A percentile compares a stretch with the other conserved stretches of the same genome.
phyloP scores from a whole-genome alignment of 2,888 invertebrate species.

The Zhengitettix transpicula region DNA sequence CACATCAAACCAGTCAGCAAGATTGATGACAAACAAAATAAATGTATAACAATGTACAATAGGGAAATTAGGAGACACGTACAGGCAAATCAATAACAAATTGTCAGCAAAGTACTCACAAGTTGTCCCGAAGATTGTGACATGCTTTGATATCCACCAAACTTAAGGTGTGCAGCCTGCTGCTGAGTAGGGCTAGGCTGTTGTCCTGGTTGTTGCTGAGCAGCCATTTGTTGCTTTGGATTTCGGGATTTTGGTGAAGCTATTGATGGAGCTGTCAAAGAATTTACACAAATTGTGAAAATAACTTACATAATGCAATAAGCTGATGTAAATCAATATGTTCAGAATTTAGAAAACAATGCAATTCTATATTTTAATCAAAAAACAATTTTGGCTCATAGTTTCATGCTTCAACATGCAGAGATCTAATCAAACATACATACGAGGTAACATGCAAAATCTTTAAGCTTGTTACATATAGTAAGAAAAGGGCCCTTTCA shows the following conservation, averaged over 20 bases:
- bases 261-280: conserved; percentile 11
- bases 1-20: too few species aligned
- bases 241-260: conserved; percentile 15
- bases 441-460: too few species aligned
- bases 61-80: background rate
- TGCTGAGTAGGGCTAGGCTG: conserved; percentile 12
- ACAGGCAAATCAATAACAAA: background rate
- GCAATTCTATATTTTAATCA: background rate
- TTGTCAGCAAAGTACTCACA: conserved; percentile 2
- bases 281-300: background rate
- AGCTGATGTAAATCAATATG: background rate
- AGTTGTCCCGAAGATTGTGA: conserved; percentile 9
- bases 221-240: conserved; percentile 9
- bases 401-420: too few species aligned
- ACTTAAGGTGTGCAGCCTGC: conserved; percentile 9
- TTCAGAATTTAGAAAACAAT: background rate
- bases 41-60: background rate
- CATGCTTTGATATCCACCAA: conserved; percentile 10
- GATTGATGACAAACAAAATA: background rate
- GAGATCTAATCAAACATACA: too few species aligned
- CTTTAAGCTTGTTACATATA: too few species aligned
- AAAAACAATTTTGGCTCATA: background rate
- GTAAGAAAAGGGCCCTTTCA: too few species aligned
- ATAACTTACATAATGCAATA: background rate
- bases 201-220: conserved; percentile 12